Conservation (phyloP, 2,797 vertebrate genomes). For the Glyptemys insculpta region DNA sequence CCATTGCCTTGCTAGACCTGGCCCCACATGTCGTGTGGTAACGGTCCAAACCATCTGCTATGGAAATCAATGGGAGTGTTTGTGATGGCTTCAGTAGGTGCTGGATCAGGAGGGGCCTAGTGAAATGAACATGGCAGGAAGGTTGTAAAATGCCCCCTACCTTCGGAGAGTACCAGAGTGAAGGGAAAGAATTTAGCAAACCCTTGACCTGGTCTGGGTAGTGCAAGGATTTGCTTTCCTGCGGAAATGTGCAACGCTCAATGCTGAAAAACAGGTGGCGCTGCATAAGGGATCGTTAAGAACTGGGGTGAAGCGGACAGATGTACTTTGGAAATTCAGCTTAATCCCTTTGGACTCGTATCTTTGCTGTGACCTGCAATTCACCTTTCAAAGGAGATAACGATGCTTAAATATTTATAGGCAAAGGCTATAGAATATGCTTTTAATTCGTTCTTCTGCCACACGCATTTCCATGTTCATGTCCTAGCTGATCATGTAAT, state of each 20-base stretch:
- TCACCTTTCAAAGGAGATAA: slow-evolving; percentile 35
- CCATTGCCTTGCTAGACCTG: not conserved
- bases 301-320: not conserved
- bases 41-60: not conserved
- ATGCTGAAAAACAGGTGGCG: not conserved
- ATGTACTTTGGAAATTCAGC: slow-evolving; percentile 36
- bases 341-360: slow-evolving; percentile 48
- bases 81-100: not conserved
- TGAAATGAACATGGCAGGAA: not conserved
- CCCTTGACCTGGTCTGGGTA: rapidly evolving
- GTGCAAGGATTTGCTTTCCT: not conserved
- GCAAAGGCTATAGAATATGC: not conserved
- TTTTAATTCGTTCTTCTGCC: not conserved
- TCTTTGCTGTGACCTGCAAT: slow-evolving; percentile 36
- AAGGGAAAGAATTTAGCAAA: not conserved
- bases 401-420: slow-evolving; percentile 62
- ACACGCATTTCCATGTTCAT: slow-evolving; percentile 64
- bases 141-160: not conserved
- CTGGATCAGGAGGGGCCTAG: not conserved
- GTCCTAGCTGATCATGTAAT: not conserved
- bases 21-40: not conserved
- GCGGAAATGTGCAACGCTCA: rapidly evolving
- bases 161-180: not conserved
- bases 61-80: not conserved
- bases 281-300: not conserved